phyloP scores from a whole-genome alignment of 1,140 invertebrate genomes.

The Bombyx mori region ASM3026992v2 NC_085125.1:7370501-7371000 shows the following conservation, averaged over 20 bases:
- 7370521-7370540: constrained; percentile 48
- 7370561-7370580: constrained; percentile 51
- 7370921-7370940: too few species aligned
- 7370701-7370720: background rate
- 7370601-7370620: constrained; percentile 69
- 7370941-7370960: too few species aligned
- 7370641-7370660: constrained; percentile 72
- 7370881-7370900: too few species aligned
- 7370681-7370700: background rate
- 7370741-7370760: background rate
- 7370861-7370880: background rate
- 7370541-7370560: constrained; percentile 50
- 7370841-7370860: background rate
- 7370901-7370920: too few species aligned
- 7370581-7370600: constrained; percentile 64
- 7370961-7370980: too few species aligned
- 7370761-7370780: background rate
- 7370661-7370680: constrained; percentile 62
- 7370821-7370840: background rate
- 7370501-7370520: constrained; percentile 53
- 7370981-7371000: too few species aligned
- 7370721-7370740: background rate
- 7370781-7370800: background rate
- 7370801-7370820: background rate
- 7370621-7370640: constrained; percentile 70